Evolutionary conservation across 2,797 vertebrate genomes (phyloP).

Genomic region (Garrulus glandarius): DNA sequence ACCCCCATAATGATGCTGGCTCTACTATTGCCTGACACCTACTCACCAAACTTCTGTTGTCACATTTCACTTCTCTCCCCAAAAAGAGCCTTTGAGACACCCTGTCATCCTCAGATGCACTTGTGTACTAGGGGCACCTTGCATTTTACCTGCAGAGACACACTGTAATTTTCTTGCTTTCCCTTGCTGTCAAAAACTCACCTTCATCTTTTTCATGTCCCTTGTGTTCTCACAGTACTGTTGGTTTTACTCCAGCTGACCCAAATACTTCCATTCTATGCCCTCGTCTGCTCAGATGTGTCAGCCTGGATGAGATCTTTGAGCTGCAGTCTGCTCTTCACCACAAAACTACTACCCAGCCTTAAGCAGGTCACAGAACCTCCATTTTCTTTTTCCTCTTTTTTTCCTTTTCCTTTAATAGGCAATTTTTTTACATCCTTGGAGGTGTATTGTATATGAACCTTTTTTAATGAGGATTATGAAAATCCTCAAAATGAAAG

Average conservation of each 20-base stretch:
- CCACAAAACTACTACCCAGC: background rate
- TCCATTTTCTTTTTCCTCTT: background rate
- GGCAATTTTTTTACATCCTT: background rate
- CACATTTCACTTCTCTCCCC: background rate
- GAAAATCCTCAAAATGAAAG: background rate
- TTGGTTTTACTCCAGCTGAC: background rate
- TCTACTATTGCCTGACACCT: background rate
- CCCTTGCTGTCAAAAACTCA: background rate
- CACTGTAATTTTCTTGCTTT: background rate
- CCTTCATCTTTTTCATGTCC: background rate
- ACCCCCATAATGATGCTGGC: background rate
- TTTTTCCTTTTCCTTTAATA: background rate
- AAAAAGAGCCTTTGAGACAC: background rate
- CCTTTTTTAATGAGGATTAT: background rate
- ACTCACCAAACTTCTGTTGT: background rate
- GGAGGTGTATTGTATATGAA: background rate
- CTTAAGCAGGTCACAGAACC: background rate
- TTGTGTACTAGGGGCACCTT: fast-evolving
- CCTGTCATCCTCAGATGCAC: background rate
- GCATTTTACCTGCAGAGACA: background rate
- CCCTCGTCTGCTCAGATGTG: background rate
- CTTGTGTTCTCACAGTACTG: background rate
- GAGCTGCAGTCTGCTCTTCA: fast-evolving
- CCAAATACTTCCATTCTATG: background rate
- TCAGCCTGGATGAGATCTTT: background rate